Percentiles rank a stretch among this genome's conserved stretches.
Conservation (phyloP, 2,797 vertebrate genomes). For the Myotis vivesi region DNA sequence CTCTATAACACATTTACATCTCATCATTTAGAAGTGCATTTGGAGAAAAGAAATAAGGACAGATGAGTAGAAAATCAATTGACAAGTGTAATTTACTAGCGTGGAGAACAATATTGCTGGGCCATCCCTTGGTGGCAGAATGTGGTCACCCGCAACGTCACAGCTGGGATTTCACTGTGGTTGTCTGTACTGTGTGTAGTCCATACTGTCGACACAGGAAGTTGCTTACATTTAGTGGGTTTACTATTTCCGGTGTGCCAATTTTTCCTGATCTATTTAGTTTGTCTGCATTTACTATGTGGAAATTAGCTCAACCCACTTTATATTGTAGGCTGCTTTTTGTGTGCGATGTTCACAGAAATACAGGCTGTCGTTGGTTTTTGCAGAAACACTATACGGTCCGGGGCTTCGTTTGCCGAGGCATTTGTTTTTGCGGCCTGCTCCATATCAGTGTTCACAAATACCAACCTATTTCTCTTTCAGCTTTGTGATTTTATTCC, state of each 20-base stretch:
- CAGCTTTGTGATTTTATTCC: neutral
- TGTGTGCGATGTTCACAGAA: neutral
- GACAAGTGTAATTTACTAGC: neutral
- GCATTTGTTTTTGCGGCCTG: neutral
- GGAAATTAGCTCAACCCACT: neutral
- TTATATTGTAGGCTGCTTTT: neutral
- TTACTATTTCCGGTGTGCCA: neutral
- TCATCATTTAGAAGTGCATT: slow-evolving; percentile 24
- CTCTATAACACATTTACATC: slow-evolving; percentile 30
- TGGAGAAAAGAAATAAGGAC: neutral
- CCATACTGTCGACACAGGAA: neutral
- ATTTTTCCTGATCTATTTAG: neutral
- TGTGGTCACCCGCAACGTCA: fast-evolving
- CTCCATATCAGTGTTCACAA: neutral
- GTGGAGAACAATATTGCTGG: neutral
- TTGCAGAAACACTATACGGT: neutral
- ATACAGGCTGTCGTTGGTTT: neutral
- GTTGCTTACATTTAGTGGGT: neutral
- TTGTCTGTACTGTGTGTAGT: neutral
- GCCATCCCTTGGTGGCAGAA: neutral
- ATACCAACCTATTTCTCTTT: slow-evolving; percentile 11
- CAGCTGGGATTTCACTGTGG: neutral
- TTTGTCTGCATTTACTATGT: neutral
- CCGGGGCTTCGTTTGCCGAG: neutral
- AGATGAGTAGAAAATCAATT: slow-evolving; percentile 27